phyloP scores from a whole-genome alignment of 1,140 invertebrate species.

The Hyles vespertilio region DNA sequence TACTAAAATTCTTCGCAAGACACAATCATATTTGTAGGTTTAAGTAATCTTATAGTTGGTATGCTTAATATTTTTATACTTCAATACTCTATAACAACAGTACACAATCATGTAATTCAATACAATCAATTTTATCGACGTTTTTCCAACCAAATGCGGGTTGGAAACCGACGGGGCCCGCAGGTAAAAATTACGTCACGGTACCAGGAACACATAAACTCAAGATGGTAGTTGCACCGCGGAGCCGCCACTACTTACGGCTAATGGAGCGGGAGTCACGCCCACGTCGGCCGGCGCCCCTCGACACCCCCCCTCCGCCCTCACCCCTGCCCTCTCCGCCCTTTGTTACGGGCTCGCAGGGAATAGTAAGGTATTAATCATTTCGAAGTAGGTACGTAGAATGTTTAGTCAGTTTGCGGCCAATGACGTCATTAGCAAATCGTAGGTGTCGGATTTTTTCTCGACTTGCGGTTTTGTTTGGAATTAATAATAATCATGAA shows the following conservation, averaged over 20 bases:
- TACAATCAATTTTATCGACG: too few species aligned
- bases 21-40: too few species aligned
- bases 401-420: not conserved
- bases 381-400: slow-evolving; percentile 1
- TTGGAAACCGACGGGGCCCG: slow-evolving; percentile 9
- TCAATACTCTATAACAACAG: too few species aligned
- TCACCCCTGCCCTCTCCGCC: slow-evolving; percentile 12
- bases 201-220: slow-evolving; percentile 48
- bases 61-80: too few species aligned
- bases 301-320: slow-evolving; percentile 13
- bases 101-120: too few species aligned
- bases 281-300: slow-evolving; percentile 17
- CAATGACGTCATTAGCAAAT: too few species aligned
- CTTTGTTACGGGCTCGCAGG: slow-evolving; percentile 8
- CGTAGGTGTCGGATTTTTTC: not conserved
- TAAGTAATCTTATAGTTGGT: too few species aligned
- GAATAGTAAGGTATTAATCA: slow-evolving; percentile 8
- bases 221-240: slow-evolving; percentile 9
- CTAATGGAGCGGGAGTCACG: slow-evolving; percentile 20
- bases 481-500: too few species aligned
- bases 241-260: slow-evolving; percentile 20
- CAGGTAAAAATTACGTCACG: slow-evolving; percentile 48
- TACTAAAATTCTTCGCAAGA: too few species aligned
- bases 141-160: not conserved
- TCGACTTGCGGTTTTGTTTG: not conserved